phyloP scores from a whole-genome alignment of 1,140 invertebrate genomes.

The Drosophila serrata region DNA sequence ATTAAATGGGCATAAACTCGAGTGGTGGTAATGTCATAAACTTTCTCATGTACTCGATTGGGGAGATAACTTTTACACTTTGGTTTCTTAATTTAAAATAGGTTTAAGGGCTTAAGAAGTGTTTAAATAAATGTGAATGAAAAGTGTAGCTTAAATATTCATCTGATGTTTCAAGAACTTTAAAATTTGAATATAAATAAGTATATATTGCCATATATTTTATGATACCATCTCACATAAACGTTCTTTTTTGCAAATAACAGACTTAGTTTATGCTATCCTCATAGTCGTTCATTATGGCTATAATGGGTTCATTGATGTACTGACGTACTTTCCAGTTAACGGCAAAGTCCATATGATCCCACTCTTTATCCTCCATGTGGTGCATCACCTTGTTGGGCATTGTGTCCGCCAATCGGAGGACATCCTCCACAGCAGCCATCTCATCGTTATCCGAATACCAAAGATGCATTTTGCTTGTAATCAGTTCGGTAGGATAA shows the following conservation, averaged over 20 bases:
- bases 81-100: neutral
- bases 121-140: too few species aligned
- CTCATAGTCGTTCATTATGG: conserved; percentile 83
- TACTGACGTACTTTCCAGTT: conserved; percentile 83
- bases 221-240: neutral
- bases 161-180: neutral
- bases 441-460: conserved; percentile 89
- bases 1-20: conserved; percentile 22
- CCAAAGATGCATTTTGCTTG: conserved; percentile 87
- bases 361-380: conserved; percentile 39
- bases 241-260: neutral
- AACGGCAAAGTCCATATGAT: conserved; percentile 77
- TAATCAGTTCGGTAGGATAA: conserved; percentile 85
- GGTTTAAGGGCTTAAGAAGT: too few species aligned
- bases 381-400: conserved; percentile 50
- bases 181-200: neutral
- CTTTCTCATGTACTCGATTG: neutral
- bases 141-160: too few species aligned
- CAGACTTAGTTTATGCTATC: neutral
- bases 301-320: conserved; percentile 83
- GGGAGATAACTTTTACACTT: neutral
- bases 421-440: conserved; percentile 33
- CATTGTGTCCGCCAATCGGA: conserved; percentile 20
- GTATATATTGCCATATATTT: neutral
- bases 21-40: conserved; percentile 5